Evolutionary conservation across 92 coral and sea anemone genomes (phyloP).

Genomic region (Phymanthus crucifer): DNA sequence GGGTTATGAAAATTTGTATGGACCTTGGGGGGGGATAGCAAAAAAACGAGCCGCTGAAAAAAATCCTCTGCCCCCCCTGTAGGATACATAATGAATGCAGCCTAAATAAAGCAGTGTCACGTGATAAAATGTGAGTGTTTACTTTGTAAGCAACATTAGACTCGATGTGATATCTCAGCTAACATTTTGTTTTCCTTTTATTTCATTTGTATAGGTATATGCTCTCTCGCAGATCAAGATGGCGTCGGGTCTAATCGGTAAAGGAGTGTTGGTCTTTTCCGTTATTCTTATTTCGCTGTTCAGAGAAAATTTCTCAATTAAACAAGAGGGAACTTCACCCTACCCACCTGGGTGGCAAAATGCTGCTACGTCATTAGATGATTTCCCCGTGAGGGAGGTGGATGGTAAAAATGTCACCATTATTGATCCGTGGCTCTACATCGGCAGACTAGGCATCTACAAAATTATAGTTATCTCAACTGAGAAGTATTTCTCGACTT

Average conservation of each 20-base stretch:
- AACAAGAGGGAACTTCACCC: constrained; percentile 14
- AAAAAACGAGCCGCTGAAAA: too few species aligned
- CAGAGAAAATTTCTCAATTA: neutral
- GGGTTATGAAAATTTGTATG: neutral
- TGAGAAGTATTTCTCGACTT: constrained; percentile 53
- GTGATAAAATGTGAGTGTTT: too few species aligned
- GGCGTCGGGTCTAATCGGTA: neutral
- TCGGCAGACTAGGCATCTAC: constrained; percentile 67
- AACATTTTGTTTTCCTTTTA: neutral
- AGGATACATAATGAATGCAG: too few species aligned
- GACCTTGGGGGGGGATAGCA: too few species aligned
- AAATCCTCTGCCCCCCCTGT: too few species aligned
- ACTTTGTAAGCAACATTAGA: too few species aligned
- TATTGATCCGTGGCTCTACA: constrained; percentile 73
- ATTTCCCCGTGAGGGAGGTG: constrained; percentile 59
- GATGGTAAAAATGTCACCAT: constrained; percentile 39
- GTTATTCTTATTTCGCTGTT: neutral
- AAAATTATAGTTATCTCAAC: constrained; percentile 59
- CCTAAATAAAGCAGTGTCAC: too few species aligned
- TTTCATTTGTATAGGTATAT: neutral
- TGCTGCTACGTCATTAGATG: constrained; percentile 52
- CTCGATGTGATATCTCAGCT: too few species aligned
- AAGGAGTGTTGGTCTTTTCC: neutral
- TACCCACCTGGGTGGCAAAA: constrained; percentile 77
- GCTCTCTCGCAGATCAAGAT: neutral